phyloP scores from a whole-genome alignment of 2,888 invertebrate genomes.

The Odontocolon sp. region DNA sequence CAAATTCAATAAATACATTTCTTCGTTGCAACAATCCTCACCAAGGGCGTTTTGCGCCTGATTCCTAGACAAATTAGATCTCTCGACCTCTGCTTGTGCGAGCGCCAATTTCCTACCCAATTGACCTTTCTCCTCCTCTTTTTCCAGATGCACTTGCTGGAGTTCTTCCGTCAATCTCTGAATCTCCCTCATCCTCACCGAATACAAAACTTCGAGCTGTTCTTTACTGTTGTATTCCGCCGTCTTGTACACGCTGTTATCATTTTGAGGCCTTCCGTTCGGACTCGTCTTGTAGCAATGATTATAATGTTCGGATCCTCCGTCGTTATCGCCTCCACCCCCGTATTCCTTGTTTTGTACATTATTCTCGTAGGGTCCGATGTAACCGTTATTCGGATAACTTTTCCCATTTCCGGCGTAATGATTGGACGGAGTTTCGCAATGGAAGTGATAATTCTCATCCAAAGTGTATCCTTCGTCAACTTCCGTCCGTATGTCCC shows the following conservation, averaged over 20 bases:
- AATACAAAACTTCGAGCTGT: slow-evolving; percentile 80
- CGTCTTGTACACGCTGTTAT: slow-evolving; percentile 69
- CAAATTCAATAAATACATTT: background rate
- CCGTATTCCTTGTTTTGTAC: slow-evolving; percentile 66
- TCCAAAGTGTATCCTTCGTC: slow-evolving; percentile 67
- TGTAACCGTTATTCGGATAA: slow-evolving; percentile 73
- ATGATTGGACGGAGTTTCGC: slow-evolving; percentile 76
- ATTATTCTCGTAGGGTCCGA: slow-evolving; percentile 70
- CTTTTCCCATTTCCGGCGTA: slow-evolving; percentile 68
- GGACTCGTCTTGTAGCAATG: slow-evolving; percentile 74
- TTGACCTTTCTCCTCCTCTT: slow-evolving; percentile 79
- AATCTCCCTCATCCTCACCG: slow-evolving; percentile 79
- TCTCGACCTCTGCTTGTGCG: slow-evolving; percentile 84
- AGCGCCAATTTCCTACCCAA: slow-evolving; percentile 83
- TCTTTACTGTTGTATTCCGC: slow-evolving; percentile 76
- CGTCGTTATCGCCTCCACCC: slow-evolving; percentile 70
- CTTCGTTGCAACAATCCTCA: slow-evolving; percentile 68
- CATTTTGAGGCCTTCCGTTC: slow-evolving; percentile 70
- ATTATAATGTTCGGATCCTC: slow-evolving; percentile 71
- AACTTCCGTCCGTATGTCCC: slow-evolving; percentile 61
- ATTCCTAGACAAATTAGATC: slow-evolving; percentile 83
- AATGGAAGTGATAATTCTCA: slow-evolving; percentile 71
- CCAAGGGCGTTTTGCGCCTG: slow-evolving; percentile 86
- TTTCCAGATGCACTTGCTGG: slow-evolving; percentile 69
- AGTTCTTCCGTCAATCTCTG: slow-evolving; percentile 71